Evolutionary conservation across 2,797 vertebrate species (phyloP), one percentile per base, ranked within the genome.

Genomic region (Hyperoplus lanceolatus): DNA sequence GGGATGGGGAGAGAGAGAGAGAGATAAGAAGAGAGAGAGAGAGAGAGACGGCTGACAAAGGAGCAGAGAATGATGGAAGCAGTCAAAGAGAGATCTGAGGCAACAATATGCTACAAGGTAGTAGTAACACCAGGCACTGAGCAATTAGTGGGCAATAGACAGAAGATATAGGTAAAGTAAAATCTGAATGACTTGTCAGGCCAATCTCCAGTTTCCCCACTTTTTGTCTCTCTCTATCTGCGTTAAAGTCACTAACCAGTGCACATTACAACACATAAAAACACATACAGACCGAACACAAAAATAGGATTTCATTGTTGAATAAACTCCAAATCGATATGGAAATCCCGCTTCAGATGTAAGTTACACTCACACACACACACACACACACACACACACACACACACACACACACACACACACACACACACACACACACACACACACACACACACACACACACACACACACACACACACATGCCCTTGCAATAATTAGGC

Each of bases 311-410:
- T 73, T 14, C 3, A 78, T 46, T 71, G 78, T 57, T 48, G 54
- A 61, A 54, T 76, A 39, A 69, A 77, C 48, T 15, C 62, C 56
- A 50, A 81, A 55, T 29, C 70, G 38, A 77, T 78, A 72, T 45
- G 51, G 29, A 89, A 77, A 80, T 71, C 57, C 65, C 39, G 79
- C 75, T 84, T 75, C 64, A 73, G 71, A 88, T 81, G 29, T 29
- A 77, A 84, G 57, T 46, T 5, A 13, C 60, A 64, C 63, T 62
- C 53, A 10, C 75, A 21, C 48, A 72, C 51, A 58, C 45, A 10
- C 58, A 43, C 46, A 14, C 18, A 10, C 29, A n/a, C 18, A 38
- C 4, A 15, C 56, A 70, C 41, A 71, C 58, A 58, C 53, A 55
- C 63, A n/a, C n/a, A n/a, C n/a, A n/a, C n/a, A n/a, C n/a, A n/a